Percentiles rank a stretch among this genome's conserved stretches.
Conservation (phyloP, 2,888 invertebrate species). For the Deilephila porcellus region DNA sequence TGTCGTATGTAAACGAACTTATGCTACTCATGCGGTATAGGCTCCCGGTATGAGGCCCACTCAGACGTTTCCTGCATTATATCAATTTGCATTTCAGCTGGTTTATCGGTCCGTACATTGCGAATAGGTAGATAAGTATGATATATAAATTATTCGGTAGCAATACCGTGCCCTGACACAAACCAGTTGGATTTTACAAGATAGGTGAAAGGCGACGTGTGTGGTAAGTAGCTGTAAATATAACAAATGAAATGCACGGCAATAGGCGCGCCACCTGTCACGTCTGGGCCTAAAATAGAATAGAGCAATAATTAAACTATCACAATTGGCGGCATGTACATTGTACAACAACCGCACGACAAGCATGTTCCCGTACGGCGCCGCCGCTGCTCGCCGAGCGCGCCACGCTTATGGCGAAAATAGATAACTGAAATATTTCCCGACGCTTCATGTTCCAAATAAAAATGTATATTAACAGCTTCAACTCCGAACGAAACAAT, state of each 20-base stretch:
- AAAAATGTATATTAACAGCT: slow-evolving; percentile 23
- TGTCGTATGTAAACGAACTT: slow-evolving; percentile 84
- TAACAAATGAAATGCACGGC: slow-evolving; percentile 12
- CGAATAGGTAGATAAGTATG: slow-evolving; percentile 26
- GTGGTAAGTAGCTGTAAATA: slow-evolving; percentile 23
- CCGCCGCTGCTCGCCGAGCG: background rate
- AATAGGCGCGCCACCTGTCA: slow-evolving; percentile 23
- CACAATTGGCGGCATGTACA: slow-evolving; percentile 20
- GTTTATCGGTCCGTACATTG: slow-evolving; percentile 27
- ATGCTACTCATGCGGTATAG: slow-evolving; percentile 81
- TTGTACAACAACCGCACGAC: slow-evolving; percentile 2
- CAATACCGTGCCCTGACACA: background rate
- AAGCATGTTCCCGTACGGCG: background rate
- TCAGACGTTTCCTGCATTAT: slow-evolving; percentile 85
- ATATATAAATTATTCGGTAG: slow-evolving; percentile 27
- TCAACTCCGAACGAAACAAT: slow-evolving; percentile 20
- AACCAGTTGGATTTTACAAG: slow-evolving; percentile 14
- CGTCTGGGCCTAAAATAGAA: slow-evolving; percentile 16
- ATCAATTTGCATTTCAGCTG: slow-evolving; percentile 82
- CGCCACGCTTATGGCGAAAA: slow-evolving; percentile 5
- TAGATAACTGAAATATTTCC: slow-evolving; percentile 7
- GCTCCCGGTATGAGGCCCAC: slow-evolving; percentile 82
- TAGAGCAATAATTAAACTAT: slow-evolving; percentile 15
- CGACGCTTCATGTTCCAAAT: slow-evolving; percentile 15
- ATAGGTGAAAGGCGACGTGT: slow-evolving; percentile 27